Evolutionary conservation across 2,113 vertebrate genomes (phyloP).

Genomic region (Gracilinanus agilis): DNA sequence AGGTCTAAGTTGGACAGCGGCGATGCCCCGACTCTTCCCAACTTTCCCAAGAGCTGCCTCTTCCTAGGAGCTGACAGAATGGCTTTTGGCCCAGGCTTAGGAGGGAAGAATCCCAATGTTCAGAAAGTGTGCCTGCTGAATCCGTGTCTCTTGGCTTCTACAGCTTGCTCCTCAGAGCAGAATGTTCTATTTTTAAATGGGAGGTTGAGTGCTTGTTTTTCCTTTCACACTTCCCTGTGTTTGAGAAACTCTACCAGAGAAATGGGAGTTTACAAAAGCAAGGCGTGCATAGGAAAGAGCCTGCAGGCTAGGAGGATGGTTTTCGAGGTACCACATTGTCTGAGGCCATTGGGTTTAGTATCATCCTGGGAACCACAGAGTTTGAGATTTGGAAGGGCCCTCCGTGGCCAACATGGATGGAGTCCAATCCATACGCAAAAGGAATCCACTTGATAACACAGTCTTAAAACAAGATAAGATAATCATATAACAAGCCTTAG

Average conservation of each 20-base stretch:
- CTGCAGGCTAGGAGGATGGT: not conserved
- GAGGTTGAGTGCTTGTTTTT: not conserved
- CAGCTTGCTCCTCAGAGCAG: not conserved
- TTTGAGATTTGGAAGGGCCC: not conserved
- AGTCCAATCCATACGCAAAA: not conserved
- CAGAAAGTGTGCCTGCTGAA: not conserved
- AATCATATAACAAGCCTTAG: not conserved
- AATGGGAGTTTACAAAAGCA: not conserved
- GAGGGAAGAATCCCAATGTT: not conserved
- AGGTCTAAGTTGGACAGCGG: not conserved
- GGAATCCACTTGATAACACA: not conserved
- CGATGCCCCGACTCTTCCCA: not conserved
- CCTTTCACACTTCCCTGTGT: conserved; percentile 7
- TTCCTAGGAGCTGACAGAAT: not conserved
- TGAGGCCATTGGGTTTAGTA: not conserved
- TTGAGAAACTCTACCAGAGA: conserved; percentile 4
- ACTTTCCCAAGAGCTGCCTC: not conserved
- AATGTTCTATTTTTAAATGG: conserved; percentile 10
- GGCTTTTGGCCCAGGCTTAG: not conserved
- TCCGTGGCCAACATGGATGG: not conserved
- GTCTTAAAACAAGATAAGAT: not conserved
- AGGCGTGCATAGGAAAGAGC: not conserved
- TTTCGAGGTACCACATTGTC: not conserved
- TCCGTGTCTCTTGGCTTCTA: not conserved
- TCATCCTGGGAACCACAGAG: not conserved